Evolutionary conservation across 2,113 vertebrate species (phyloP), one percentile per base, ranked within the genome.

Genomic region (Mesembrinibis cayennensis): DNA sequence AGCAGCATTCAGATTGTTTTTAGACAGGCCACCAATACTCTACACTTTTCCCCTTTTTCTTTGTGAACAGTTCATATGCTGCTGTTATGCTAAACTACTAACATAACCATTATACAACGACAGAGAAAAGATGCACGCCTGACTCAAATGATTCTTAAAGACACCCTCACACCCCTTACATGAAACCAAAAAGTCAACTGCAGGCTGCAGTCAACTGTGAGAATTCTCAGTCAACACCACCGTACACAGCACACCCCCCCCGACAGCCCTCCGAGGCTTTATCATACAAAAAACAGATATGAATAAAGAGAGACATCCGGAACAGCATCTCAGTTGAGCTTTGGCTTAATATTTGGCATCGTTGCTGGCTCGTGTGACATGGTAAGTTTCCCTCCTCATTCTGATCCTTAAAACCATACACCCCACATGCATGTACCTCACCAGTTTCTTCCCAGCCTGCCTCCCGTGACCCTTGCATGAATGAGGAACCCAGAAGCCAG

Each of bases 101-200:
- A 56, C 21, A 87, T 34, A 89, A 56, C 38, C 17, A 34, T 34
- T 29, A 52, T 6, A 52, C 21, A 23, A 69, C 9, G 32, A 50
- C 29, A 80, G 62, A 78, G 25, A 62, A 77, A 76, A 96, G 82
- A 83, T 16, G 36, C 0, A 7, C 0, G 9, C 34, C 34, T 82
- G 82, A 94, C 62, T 85, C 53, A 93, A 92, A 90, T 21, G 21
- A 50, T 45, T 88, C 58, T 88, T 76, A 40, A 70, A 87, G 66
- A 65, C 61, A 69, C 8, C 20, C 36, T 89, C 56, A 77, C 19
- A 52, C 8, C 25, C 34, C 21, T 82, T 40, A 21, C 0, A 5
- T 49, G 89, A 97, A 88, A 93, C 71, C 36, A 85, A 72, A 65
- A 58, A 13, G 1, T 25, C 63, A 80, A 36, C 63, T 92, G 20